Conservation (phyloP, 2,888 invertebrate species). For the Caenorhabditis macrosperma region DNA sequence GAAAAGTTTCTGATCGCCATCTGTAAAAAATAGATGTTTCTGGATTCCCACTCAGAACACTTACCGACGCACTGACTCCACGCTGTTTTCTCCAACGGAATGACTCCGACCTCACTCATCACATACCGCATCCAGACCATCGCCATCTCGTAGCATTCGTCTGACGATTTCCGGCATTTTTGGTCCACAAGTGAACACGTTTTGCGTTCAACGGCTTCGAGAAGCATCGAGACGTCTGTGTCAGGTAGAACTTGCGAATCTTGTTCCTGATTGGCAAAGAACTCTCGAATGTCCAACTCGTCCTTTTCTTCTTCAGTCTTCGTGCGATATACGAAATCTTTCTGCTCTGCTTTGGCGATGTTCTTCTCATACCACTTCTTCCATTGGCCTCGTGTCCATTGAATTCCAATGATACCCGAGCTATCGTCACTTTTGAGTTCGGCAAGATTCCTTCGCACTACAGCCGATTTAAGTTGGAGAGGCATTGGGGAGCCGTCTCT, state of each 20-base stretch:
- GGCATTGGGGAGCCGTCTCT: slow-evolving; percentile 69
- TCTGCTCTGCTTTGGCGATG: slow-evolving; percentile 62
- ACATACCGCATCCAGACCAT: slow-evolving; percentile 64
- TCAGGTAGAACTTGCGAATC: slow-evolving; percentile 55
- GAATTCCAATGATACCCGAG: slow-evolving; percentile 52
- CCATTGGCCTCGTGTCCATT: slow-evolving; percentile 70
- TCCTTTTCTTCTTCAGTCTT: slow-evolving; percentile 73
- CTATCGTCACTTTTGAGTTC: slow-evolving; percentile 23
- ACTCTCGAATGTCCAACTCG: slow-evolving; percentile 62
- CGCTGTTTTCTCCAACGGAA: slow-evolving; percentile 19
- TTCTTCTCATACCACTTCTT: slow-evolving; percentile 70
- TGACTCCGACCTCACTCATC: slow-evolving; percentile 52
- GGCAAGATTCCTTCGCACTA: slow-evolving; percentile 42
- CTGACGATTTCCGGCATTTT: slow-evolving; percentile 18
- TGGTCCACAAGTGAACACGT: slow-evolving; percentile 42
- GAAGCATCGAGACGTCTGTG: slow-evolving; percentile 56
- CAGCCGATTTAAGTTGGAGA: slow-evolving; percentile 59
- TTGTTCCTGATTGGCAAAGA: slow-evolving; percentile 54
- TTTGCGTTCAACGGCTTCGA: slow-evolving; percentile 55
- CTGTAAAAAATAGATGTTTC: slow-evolving; percentile 7
- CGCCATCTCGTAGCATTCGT: slow-evolving; percentile 59
- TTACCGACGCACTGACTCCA: slow-evolving; percentile 41
- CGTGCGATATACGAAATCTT: slow-evolving; percentile 72
- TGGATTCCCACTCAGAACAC: neutral
- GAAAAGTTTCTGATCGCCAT: slow-evolving; percentile 53